Evolutionary conservation across 1,140 invertebrate genomes (phyloP).

Genomic region (Conus betulinus): DNA sequence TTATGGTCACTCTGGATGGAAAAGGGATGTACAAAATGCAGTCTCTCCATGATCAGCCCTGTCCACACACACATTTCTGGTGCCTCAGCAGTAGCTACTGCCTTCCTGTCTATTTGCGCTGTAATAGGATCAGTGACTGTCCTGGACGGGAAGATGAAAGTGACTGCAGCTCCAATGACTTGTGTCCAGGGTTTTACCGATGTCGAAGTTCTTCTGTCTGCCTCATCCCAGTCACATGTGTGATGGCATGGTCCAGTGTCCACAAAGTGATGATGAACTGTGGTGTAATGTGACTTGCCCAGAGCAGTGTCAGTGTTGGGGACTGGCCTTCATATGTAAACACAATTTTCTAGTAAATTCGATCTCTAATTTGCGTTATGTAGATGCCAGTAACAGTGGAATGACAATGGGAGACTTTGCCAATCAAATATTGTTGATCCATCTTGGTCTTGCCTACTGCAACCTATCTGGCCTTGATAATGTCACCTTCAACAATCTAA

Average conservation of each 20-base stretch:
- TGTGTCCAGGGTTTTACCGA: conserved; percentile 40
- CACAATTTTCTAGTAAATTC: neutral
- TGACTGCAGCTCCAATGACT: neutral
- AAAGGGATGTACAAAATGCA: too few species aligned
- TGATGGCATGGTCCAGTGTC: conserved; percentile 34
- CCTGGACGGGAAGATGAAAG: conserved; percentile 7
- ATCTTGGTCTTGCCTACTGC: neutral
- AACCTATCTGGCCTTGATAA: neutral
- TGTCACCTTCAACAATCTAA: neutral
- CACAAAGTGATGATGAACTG: conserved; percentile 37
- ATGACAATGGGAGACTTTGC: neutral
- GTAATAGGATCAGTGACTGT: conserved; percentile 28
- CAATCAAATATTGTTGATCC: neutral
- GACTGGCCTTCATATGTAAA: conserved; percentile 11
- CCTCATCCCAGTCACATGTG: conserved; percentile 29
- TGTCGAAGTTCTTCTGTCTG: conserved; percentile 33
- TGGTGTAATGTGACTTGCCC: conserved; percentile 26
- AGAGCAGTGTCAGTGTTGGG: conserved; percentile 48
- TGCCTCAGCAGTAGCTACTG: neutral
- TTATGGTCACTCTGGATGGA: too few species aligned
- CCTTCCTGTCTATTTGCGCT: conserved; percentile 20
- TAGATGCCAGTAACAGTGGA: neutral
- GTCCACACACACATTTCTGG: conserved; percentile 24
- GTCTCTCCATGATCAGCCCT: neutral
- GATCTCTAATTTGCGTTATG: neutral